Evolutionary conservation across 92 coral and sea anemone species (phyloP).

Genomic region (Pocillopora grandis): DNA sequence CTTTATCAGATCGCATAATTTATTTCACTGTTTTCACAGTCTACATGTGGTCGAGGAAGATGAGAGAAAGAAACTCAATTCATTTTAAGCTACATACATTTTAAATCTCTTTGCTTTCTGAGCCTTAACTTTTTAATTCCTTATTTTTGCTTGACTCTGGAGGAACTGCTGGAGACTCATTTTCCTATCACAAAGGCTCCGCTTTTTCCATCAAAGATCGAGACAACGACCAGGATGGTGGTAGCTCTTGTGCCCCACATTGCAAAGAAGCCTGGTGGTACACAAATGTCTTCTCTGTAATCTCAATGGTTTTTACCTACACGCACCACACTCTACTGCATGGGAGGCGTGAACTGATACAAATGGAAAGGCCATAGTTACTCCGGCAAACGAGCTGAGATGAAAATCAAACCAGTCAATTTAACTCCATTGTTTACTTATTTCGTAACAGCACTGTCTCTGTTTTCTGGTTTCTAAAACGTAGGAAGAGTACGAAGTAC

Average conservation of each 20-base stretch:
- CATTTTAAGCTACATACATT: too few species aligned
- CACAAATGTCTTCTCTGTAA: slow-evolving; percentile 6
- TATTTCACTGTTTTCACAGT: too few species aligned
- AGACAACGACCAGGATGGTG: slow-evolving; percentile 7
- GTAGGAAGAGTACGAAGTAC: too few species aligned
- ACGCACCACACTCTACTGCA: slow-evolving; percentile 37
- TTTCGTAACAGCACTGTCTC: too few species aligned
- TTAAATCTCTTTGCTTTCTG: too few species aligned
- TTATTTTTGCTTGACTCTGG: background rate
- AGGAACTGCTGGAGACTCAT: slow-evolving; percentile 24
- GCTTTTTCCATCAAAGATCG: slow-evolving; percentile 33
- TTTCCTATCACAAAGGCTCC: background rate
- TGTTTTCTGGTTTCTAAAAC: too few species aligned
- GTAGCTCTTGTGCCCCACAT: background rate
- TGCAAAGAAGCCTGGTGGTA: slow-evolving; percentile 51
- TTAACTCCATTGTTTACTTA: too few species aligned
- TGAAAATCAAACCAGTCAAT: slow-evolving; percentile 44
- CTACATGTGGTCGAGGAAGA: too few species aligned
- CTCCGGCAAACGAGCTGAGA: slow-evolving; percentile 48
- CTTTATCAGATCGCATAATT: too few species aligned
- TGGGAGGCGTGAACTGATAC: slow-evolving; percentile 43
- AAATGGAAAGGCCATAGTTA: slow-evolving; percentile 45
- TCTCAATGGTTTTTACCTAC: slow-evolving; percentile 31
- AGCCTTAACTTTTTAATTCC: background rate
- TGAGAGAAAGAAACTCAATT: too few species aligned